Evolutionary conservation across 2,888 invertebrate genomes (phyloP).

Genomic region (Hyppa rectilinea): DNA sequence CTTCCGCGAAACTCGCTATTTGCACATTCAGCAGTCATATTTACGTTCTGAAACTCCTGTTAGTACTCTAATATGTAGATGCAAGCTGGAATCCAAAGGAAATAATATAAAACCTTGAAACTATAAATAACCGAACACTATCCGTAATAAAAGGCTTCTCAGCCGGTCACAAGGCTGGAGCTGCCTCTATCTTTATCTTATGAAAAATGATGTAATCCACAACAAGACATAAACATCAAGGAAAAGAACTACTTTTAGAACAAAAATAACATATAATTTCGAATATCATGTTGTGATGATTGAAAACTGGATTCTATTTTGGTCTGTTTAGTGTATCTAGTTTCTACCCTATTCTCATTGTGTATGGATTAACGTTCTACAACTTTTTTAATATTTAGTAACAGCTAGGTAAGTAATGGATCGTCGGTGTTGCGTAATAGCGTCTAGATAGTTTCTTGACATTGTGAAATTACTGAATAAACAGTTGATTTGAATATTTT

Average conservation of each 20-base stretch:
- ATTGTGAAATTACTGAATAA: slow-evolving; percentile 24
- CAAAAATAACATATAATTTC: slow-evolving; percentile 23
- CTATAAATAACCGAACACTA: slow-evolving; percentile 68
- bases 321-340: background rate
- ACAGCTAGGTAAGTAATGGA: background rate
- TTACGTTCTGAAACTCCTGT: slow-evolving; percentile 16
- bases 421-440: background rate
- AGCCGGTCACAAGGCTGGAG: slow-evolving; percentile 70
- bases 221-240: slow-evolving; percentile 33
- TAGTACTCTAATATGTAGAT: slow-evolving; percentile 30
- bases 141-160: slow-evolving; percentile 73
- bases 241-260: slow-evolving; percentile 20
- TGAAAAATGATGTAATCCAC: slow-evolving; percentile 58
- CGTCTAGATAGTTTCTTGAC: slow-evolving; percentile 9
- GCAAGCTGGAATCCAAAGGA: slow-evolving; percentile 33
- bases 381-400: background rate
- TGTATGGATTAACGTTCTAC: background rate
- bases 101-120: slow-evolving; percentile 63
- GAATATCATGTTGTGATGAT: slow-evolving; percentile 28
- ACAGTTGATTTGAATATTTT: slow-evolving; percentile 32
- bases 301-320: slow-evolving; percentile 14
- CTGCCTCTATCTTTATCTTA: slow-evolving; percentile 66
- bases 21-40: slow-evolving; percentile 26
- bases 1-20: slow-evolving; percentile 31
- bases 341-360: background rate